Evolutionary conservation across 2,888 invertebrate genomes (phyloP).

Genomic region (Hydrotaea diabolus): DNA sequence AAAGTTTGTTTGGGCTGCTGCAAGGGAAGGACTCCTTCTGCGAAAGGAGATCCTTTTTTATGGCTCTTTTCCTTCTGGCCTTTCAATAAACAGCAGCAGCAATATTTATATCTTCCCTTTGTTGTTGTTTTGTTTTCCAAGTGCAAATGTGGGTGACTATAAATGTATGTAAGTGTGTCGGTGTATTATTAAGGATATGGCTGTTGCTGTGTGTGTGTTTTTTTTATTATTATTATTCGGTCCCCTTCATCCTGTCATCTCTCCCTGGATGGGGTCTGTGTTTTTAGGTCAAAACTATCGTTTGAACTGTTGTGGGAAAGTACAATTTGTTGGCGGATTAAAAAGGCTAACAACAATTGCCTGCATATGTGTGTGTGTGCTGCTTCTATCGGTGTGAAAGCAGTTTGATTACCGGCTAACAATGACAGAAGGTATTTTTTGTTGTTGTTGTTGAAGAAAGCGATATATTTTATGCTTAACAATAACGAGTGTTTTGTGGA

Average conservation of each 20-base stretch:
- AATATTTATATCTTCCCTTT: constrained; percentile 10
- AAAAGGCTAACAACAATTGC: not conserved
- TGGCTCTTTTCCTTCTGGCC: not conserved
- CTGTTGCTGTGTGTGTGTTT: not conserved
- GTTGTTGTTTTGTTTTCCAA: not conserved
- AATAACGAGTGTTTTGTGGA: too few relatives aligned
- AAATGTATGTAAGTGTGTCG: not conserved
- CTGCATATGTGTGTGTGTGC: not conserved
- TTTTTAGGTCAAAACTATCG: constrained; percentile 33
- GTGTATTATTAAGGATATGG: not conserved
- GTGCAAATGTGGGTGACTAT: too few relatives aligned
- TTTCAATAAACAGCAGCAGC: not conserved
- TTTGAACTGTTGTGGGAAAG: constrained; percentile 17
- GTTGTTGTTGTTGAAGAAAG: constrained; percentile 7
- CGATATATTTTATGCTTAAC: not conserved
- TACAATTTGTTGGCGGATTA: not conserved
- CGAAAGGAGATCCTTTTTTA: constrained; percentile 14
- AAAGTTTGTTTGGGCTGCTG: not conserved
- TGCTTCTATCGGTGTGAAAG: not conserved
- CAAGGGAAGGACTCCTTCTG: not conserved
- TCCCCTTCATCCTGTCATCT: constrained; percentile 16
- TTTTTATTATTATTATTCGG: constrained; percentile 1
- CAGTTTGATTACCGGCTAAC: not conserved
- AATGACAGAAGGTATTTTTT: too few relatives aligned
- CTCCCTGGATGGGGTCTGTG: not conserved